A percentile compares a stretch with the other conserved stretches of the same genome.
These are phyloP conservation scores for Temnopleurus reevesii DNA, from an alignment of 53 echinoderm and acorn worm species.

Conservation along the genomic window DNA sequence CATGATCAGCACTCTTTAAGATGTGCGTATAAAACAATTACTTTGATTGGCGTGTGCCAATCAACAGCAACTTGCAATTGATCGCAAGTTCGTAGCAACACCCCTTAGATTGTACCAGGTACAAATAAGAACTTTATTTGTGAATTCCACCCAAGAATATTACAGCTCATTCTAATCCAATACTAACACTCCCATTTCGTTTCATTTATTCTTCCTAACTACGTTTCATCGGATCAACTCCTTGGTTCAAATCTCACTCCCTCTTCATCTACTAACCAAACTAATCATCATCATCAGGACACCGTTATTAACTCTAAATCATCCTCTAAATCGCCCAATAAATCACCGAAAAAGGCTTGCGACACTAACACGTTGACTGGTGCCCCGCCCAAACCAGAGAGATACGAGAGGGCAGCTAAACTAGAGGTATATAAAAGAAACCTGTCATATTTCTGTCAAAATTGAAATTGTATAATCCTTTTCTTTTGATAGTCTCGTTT, in stretches of 20 bases:
- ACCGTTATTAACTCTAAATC: constrained; percentile 30
- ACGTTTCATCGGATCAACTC: not conserved
- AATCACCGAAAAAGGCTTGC: constrained; percentile 43
- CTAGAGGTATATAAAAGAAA: constrained; percentile 10
- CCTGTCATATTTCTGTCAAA: too few species aligned
- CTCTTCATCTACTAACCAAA: not conserved
- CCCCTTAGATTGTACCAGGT: too few species aligned
- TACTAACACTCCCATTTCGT: constrained; percentile 10
- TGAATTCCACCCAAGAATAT: too few species aligned
- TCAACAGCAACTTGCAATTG: too few species aligned
- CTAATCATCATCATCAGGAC: constrained; percentile 29
- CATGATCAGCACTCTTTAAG: too few species aligned
- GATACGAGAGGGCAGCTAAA: not conserved
- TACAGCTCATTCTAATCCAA: not conserved
- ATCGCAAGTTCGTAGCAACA: too few species aligned
- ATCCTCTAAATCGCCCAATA: constrained; percentile 38
- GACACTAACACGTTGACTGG: constrained; percentile 40
- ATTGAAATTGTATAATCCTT: too few species aligned
- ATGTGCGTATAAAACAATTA: too few species aligned
- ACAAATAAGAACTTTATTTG: too few species aligned
- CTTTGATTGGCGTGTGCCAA: too few species aligned
- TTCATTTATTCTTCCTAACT: not conserved
- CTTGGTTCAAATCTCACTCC: not conserved
- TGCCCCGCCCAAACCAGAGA: constrained; percentile 45
- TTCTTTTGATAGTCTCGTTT: too few species aligned